Base-by-base conservation (phyloP, 2,888 invertebrate genomes). In the Rapana venosa region DNA sequence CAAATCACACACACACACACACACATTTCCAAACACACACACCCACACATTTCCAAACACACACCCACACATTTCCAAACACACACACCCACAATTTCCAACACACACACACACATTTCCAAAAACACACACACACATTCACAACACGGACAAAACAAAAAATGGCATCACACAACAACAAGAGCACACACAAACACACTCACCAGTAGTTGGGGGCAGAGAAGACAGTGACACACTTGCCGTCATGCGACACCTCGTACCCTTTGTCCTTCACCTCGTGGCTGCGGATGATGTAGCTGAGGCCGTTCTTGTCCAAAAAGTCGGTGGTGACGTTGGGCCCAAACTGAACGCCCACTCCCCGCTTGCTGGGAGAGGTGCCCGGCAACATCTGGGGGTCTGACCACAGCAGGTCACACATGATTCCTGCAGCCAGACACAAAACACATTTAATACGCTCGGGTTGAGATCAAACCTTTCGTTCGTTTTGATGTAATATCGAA, bases 131-230 rank as follows among this genome's bases (percentile, higher is more conserved):
- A 66, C 66, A 66, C 66, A 66, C 26, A 66, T 22, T 26, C 5
- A 61, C 70, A 87, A n/a, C 87, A 87, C 87, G 26, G 32, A 56
- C 84, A 5, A 17, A 20, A 81, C 36, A 81, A 20, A 35, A 20
- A 35, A 17, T 11, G 1, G 13, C 81, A 35, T 35, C 15, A 35
- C 47, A 47, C 47, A 47, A 47, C 47, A 47, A 47, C 47, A 47
- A 47, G 81, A 32, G 35, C 81, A 35, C 5, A 20, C 81, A 81
- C 81, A 81, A 35, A 81, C 36, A 81, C 32, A 81, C 94, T 91
- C 96, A 98, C 98, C 99, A 99, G 97, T 99, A 99, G 96, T 99
- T 99, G 92, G 99, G 99, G 93, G 99, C 99, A 0, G 99, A 99
- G 97, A 99, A 99, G 87, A 99, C 99, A 22, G 99, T 99, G 95